Evolutionary conservation across 2,797 vertebrate genomes (phyloP).

Genomic region (Argya squamiceps): DNA sequence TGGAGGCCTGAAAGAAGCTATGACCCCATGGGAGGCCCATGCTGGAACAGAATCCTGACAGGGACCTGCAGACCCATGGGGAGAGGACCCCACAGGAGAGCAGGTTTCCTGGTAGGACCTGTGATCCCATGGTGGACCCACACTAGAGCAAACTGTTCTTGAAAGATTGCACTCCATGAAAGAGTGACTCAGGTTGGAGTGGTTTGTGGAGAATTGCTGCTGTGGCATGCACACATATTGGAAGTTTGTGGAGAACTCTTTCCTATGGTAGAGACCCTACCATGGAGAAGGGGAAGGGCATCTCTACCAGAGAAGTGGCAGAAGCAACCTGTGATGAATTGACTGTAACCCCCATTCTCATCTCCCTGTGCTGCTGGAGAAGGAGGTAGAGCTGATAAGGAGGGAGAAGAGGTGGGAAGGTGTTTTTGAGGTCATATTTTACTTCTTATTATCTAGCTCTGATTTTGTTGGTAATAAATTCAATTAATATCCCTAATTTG

Average conservation of each 20-base stretch:
- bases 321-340: not conserved
- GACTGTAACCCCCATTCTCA: not conserved
- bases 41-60: not conserved
- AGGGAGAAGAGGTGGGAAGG: not conserved
- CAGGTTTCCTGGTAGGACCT: not conserved
- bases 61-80: not conserved
- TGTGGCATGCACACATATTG: too few species aligned
- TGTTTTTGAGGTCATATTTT: not conserved
- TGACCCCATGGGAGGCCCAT: accelerated
- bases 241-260: not conserved
- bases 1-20: not conserved
- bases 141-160: not conserved
- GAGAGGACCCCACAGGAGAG: not conserved
- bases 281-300: not conserved
- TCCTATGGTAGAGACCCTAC: not conserved
- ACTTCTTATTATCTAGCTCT: not conserved
- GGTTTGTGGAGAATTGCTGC: not conserved
- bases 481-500: not conserved
- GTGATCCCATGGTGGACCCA: not conserved
- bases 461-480: not conserved
- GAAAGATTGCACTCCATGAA: not conserved
- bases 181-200: accelerated
- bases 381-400: not conserved
- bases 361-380: not conserved
- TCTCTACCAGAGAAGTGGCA: not conserved